Evolutionary conservation across 1,140 invertebrate species (phyloP), one percentile per base, ranked within the genome.

Genomic region (Drosophila pseudoobscura): DNA sequence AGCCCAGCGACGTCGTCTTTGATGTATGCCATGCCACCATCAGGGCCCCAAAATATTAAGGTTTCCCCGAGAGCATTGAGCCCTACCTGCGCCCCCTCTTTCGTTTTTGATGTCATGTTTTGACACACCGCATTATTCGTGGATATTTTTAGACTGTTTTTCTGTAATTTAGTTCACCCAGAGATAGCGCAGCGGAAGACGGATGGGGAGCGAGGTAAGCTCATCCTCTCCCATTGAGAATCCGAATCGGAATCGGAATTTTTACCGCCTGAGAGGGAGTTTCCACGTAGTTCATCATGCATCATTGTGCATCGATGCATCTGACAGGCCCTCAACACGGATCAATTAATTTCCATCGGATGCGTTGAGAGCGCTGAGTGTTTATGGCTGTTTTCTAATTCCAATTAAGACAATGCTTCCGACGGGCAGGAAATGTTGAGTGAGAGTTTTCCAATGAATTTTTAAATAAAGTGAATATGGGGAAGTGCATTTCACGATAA

Each of bases 71-170:
- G 44, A 57, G 47, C 51, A 26, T 59, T 60, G 53, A 63, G 45
- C 46, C 51, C 54, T 77, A 55, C 46, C 64, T 52, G 49, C 26
- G 41, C 50, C n/a, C 45, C 46, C n/a, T 11, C 44, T 44, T 24
- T 15, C 51, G 61, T 69, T 82, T 85, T 85, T 85, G 83, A 85
- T 85, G 82, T 88, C 87, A 72, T 85, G 82, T 85, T 85, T 85
- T 87, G 82, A 85, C 82, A 85, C 82, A 80, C 75, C 78, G 53
- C 83, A 87, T 87, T 88, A 88, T 87, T 88, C 73, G 52, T 44
- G 78, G n/a, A 52, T 87, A 88, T 87, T 87, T 88, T 78, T 73
- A 69, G 83, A 6, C 50, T 20, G 20, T 20, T 0, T 43, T 57
- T 55, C 43, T 57, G 75, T 76, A 78, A 87, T 79, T 83, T 82